Percentiles rank a stretch among this genome's conserved stretches.
These are phyloP conservation scores for Bombus picipes DNA, from an alignment of 1,140 invertebrate genomes.

Conservation along the genomic window DNA sequence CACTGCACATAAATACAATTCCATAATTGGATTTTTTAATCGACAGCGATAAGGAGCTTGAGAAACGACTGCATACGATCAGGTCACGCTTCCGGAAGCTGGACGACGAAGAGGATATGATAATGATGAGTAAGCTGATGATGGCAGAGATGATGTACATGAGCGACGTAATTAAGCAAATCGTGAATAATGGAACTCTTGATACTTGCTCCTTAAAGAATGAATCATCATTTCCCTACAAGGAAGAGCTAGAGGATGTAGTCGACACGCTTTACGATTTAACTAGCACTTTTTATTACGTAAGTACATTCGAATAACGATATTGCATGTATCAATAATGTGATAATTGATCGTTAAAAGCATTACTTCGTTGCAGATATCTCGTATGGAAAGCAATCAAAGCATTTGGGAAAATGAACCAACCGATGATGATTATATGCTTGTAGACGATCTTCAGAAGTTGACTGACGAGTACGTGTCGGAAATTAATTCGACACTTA, in stretches of 20 bases:
- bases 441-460: conserved; percentile 85
- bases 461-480: conserved; percentile 84
- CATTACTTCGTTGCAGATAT: conserved; percentile 78
- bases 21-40: not conserved
- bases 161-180: conserved; percentile 79
- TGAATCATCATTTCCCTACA: conserved; percentile 73
- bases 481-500: conserved; percentile 78
- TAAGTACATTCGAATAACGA: conserved; percentile 67
- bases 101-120: conserved; percentile 64
- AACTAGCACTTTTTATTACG: conserved; percentile 82
- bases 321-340: not conserved
- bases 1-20: no score
- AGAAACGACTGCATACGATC: conserved; percentile 68
- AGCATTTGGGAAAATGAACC: conserved; percentile 82
- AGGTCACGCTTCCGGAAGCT: conserved; percentile 57
- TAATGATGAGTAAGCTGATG: conserved; percentile 34
- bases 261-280: conserved; percentile 82
- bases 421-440: conserved; percentile 84
- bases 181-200: conserved; percentile 78
- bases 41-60: conserved; percentile 73
- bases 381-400: conserved; percentile 80
- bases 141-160: conserved; percentile 77
- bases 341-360: not conserved
- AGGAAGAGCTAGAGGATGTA: conserved; percentile 80
- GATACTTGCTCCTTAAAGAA: conserved; percentile 67